These are phyloP conservation scores for Drosophila trichaetosa DNA, from an alignment of 2,888 invertebrate genomes.

Conservation along the genomic window DNA sequence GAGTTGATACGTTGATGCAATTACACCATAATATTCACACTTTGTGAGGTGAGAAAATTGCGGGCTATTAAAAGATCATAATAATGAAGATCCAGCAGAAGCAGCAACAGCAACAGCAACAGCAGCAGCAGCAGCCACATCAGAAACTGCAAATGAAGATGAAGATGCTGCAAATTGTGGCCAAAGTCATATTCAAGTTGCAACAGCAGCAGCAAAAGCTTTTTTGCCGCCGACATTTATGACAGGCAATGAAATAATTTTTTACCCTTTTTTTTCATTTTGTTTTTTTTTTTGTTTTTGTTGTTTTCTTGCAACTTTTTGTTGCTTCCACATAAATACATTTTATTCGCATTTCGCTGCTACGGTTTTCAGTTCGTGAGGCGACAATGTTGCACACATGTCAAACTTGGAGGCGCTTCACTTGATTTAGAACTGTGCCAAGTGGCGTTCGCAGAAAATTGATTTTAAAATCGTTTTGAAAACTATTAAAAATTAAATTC, in stretches of 20 bases:
- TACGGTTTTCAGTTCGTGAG: constrained; percentile 10
- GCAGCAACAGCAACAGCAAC: constrained; percentile 16
- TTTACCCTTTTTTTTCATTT: constrained; percentile 20
- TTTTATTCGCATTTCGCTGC: constrained; percentile 18
- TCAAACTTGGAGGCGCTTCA: constrained; percentile 74
- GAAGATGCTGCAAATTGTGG: constrained; percentile 78
- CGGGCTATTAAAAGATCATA: constrained; percentile 85
- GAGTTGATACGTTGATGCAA: constrained; percentile 85
- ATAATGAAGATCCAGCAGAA: constrained; percentile 73
- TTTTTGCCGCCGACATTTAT: constrained; percentile 73
- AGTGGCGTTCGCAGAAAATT: constrained; percentile 76
- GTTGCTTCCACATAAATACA: constrained; percentile 39
- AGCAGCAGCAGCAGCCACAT: background rate
- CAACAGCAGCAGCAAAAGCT: constrained; percentile 48
- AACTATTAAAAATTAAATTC: constrained; percentile 58
- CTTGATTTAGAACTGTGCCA: constrained; percentile 82
- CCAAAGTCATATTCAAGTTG: constrained; percentile 13
- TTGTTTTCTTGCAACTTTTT: constrained; percentile 38
- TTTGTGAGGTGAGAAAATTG: constrained; percentile 86
- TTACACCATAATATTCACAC: constrained; percentile 86
- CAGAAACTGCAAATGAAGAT: constrained; percentile 52
- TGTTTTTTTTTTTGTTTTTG: constrained; percentile 33
- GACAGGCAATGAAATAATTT: constrained; percentile 77
- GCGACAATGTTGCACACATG: constrained; percentile 76
- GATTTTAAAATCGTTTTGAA: constrained; percentile 74